Evolutionary conservation across 1,140 invertebrate genomes (phyloP).

Genomic region (Triops longicaudatus): DNA sequence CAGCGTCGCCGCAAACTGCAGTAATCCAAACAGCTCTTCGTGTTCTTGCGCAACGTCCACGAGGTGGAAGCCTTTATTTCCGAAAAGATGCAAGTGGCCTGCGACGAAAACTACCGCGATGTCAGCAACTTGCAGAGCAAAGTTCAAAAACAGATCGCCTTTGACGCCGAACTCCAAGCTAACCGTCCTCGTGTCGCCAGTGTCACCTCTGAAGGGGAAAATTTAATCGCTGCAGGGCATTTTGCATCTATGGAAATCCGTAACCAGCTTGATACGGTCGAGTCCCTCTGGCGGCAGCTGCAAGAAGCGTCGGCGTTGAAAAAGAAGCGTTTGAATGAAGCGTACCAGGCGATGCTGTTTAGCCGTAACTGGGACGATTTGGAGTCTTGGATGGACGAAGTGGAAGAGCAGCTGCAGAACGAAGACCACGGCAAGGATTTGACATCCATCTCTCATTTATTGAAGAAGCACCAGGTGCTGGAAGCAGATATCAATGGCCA

Average conservation of each 20-base stretch:
- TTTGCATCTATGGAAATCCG: slow-evolving; percentile 81
- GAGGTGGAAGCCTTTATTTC: slow-evolving; percentile 83
- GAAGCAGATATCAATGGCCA: slow-evolving; percentile 73
- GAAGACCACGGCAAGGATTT: slow-evolving; percentile 74
- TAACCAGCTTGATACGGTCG: slow-evolving; percentile 68
- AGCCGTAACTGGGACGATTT: slow-evolving; percentile 78
- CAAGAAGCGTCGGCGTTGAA: slow-evolving; percentile 68
- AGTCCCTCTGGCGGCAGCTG: slow-evolving; percentile 73
- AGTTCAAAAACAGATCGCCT: slow-evolving; percentile 92
- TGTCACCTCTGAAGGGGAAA: slow-evolving; percentile 73
- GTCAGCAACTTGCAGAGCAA: slow-evolving; percentile 90
- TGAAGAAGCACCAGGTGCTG: slow-evolving; percentile 75
- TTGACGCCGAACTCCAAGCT: slow-evolving; percentile 88
- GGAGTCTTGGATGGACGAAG: slow-evolving; percentile 79
- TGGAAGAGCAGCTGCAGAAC: slow-evolving; percentile 68
- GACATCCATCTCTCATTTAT: slow-evolving; percentile 66
- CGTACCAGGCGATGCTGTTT: slow-evolving; percentile 72
- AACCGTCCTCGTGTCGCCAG: slow-evolving; percentile 76
- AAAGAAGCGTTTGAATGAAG: slow-evolving; percentile 80
- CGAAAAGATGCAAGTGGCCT: slow-evolving; percentile 85
- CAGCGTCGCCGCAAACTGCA: slow-evolving; percentile 56
- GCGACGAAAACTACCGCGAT: slow-evolving; percentile 86
- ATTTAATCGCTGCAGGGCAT: slow-evolving; percentile 73
- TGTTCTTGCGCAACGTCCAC: slow-evolving; percentile 76
- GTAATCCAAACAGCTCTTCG: slow-evolving; percentile 72